Base-by-base conservation (phyloP, 2,113 vertebrate genomes). In the Hyperoodon ampullatus region DNA sequence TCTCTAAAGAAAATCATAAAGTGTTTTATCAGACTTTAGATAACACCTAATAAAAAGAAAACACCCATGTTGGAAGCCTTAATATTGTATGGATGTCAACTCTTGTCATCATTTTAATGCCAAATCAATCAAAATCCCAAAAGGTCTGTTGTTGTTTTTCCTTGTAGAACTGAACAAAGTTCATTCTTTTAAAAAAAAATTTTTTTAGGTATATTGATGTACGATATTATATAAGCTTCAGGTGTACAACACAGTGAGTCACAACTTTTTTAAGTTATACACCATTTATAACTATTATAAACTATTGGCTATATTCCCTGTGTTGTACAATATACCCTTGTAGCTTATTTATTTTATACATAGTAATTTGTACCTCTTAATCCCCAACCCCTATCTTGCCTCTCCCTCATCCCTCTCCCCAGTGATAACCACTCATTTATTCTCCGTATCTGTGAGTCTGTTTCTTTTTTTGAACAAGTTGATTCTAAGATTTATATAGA, bases 1-100 rank as follows among this genome's bases (percentile, higher is more conserved):
- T 74, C 78, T 82, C 78, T 44, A 26, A 96, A 84, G 19, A 84
- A 68, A 96, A 71, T 24, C 44, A 83, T 88, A 65, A 92, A 88
- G 66, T 61, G 18, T 81, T 87, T 94, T 72, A 74, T 15, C 33
- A 75, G n/a, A 68, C 86, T 83, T 72, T 63, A 63, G 81, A 21
- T 66, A 82, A 82, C 15, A 96, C 19, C 8, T 44, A 81, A 81
- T 55, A 90, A 70, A 78, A 0, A 30, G 24, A 47, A 78, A 94
- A 33, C 4, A 15, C 47, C 33, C 28, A 18, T 58, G 24, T 47
- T 65, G 53, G 30, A 82, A 81, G 33, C 87, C 15, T 87, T 14
- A 30, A 6, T 61, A 39, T 39, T 39, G 39, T 39, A 39, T 39
- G 39, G 39, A 35, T 55, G 42, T 93, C 66, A 63, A 30, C 2